Conservation (phyloP, 1,140 invertebrate genomes). For the Musca vetustissima region DNA sequence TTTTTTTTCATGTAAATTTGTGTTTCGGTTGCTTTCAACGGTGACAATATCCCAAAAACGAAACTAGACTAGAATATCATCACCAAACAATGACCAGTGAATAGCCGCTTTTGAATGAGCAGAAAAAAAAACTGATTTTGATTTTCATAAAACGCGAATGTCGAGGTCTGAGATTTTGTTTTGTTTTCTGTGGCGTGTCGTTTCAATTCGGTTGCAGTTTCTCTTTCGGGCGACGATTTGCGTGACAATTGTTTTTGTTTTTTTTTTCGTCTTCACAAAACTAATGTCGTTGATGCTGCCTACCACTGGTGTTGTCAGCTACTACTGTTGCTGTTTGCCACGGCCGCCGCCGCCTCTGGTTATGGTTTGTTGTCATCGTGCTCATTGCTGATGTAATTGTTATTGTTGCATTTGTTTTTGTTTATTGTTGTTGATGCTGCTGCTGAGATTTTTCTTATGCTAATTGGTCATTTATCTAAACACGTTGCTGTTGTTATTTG, state of each 20-base stretch:
- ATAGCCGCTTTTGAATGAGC: too few species aligned
- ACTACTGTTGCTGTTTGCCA: not conserved
- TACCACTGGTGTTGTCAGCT: not conserved
- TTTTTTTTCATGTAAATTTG: too few species aligned
- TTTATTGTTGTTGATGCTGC: too few species aligned
- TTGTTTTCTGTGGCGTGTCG: not conserved
- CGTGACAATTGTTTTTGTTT: slow-evolving; percentile 6
- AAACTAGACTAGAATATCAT: not conserved
- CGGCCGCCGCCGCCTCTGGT: too few species aligned
- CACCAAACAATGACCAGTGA: too few species aligned
- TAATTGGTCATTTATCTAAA: slow-evolving; percentile 20
- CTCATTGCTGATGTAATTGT: not conserved
- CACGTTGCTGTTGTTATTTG: slow-evolving; percentile 2
- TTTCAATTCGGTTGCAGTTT: not conserved
- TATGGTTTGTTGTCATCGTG: not conserved
- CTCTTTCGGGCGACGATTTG: not conserved
- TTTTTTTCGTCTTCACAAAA: not conserved
- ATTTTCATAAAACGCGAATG: not conserved
- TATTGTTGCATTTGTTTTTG: not conserved
- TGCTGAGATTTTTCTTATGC: slow-evolving; percentile 9
- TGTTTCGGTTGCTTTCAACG: not conserved
- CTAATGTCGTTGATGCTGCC: not conserved
- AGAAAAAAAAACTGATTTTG: not conserved
- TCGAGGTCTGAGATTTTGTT: slow-evolving; percentile 13
- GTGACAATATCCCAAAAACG: not conserved